Base-by-base conservation (phyloP, 2,888 invertebrate species). In the Dysmachus trigonus region DNA sequence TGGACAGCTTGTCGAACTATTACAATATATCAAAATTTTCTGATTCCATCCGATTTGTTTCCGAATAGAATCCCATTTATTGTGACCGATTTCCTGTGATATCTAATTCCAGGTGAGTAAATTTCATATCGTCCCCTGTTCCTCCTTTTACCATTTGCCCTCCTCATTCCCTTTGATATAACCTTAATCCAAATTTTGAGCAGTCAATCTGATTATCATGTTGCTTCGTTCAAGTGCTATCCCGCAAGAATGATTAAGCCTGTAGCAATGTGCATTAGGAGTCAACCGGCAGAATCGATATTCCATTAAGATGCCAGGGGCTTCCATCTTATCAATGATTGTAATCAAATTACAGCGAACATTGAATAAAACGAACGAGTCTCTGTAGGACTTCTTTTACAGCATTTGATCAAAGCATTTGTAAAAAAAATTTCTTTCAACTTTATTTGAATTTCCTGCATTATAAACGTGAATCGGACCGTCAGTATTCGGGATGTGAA, bases 271-370 rank as follows among this genome's bases (percentile, higher is more conserved):
- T 47, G 51, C 47, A 77, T 77, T 77, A 77, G 27, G 22, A 38
- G 76, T 76, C 76, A 76, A 47, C 77, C 41, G 47, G 18, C 30
- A 27, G 30, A 84, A 86, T 86, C 86, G 77, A 86, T 86, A 86
- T 84, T 84, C 86, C 86, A 86, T 86, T 86, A 84, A 77, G 31
- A 83, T 76, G 83, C 76, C 84, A 77, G n/a, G 47, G 22, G 47
- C 77, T 41, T 86, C 84, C 76, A 83, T 83, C 71, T 86, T 86
- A 86, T 86, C 86, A 86, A 84, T 77, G 82, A 86, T 86, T 83
- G 86, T 77, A 86, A 86, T 86, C 86, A 83, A 86, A 86, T 86
- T 86, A 86, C 86, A 79, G 74, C 76, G 86, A 84, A 53, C 71
- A 74, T 53, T 84, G 77, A 86, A 53, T 77, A 77, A 38, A 82